Evolutionary conservation across 2,888 invertebrate species (phyloP).

Genomic region (Diplolepis rosae): DNA sequence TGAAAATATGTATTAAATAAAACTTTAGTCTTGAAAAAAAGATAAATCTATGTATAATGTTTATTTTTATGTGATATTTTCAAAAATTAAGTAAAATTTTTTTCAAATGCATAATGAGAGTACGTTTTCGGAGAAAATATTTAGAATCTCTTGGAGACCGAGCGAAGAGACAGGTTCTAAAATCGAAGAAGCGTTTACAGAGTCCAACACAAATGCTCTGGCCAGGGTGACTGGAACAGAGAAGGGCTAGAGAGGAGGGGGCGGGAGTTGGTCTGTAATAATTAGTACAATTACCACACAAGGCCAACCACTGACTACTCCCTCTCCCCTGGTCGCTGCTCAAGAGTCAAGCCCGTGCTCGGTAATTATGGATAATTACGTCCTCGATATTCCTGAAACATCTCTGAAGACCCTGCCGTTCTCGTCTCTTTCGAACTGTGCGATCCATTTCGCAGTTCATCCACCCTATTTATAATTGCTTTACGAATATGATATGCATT

Average conservation of each 20-base stretch:
- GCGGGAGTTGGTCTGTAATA: slow-evolving; percentile 60
- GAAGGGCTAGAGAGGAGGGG: slow-evolving; percentile 43
- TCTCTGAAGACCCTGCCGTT: slow-evolving; percentile 58
- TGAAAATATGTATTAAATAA: no score
- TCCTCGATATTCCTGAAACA: slow-evolving; percentile 72
- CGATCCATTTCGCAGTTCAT: slow-evolving; percentile 49
- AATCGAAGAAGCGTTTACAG: slow-evolving; percentile 38
- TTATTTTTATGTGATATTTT: no score
- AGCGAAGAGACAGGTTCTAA: slow-evolving; percentile 30
- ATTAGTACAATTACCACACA: slow-evolving; percentile 73
- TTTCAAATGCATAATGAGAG: not conserved
- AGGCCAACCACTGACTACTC: slow-evolving; percentile 68
- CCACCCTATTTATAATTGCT: slow-evolving; percentile 61
- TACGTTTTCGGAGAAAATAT: slow-evolving; percentile 20
- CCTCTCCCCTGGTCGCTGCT: slow-evolving; percentile 67
- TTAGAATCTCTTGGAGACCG: slow-evolving; percentile 28
- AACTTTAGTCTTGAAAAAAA: no score
- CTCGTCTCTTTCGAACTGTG: slow-evolving; percentile 53
- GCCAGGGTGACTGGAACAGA: slow-evolving; percentile 32
- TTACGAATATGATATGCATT: slow-evolving; percentile 34
- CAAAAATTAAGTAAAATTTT: no score
- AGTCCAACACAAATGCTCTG: slow-evolving; percentile 34
- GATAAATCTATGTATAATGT: no score
- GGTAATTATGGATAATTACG: slow-evolving; percentile 72
- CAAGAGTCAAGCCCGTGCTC: slow-evolving; percentile 67